phyloP scores from a whole-genome alignment of 2,113 vertebrate genomes.

The Hippolais icterina region DNA sequence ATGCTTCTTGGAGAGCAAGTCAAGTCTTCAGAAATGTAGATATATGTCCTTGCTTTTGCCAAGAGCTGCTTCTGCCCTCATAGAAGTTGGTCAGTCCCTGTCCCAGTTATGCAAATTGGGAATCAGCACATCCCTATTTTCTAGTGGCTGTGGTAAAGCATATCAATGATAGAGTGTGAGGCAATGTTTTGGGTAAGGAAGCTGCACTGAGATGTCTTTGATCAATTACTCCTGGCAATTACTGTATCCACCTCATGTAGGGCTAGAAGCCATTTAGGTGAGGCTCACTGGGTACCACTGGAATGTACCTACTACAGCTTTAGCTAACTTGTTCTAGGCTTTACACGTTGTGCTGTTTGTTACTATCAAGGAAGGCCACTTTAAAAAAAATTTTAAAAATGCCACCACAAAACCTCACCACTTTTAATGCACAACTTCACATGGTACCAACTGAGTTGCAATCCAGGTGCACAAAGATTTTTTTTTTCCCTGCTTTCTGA shows the following conservation, averaged over 20 bases:
- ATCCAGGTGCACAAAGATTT: background rate
- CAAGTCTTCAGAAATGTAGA: background rate
- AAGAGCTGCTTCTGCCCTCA: background rate
- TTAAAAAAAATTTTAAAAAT: background rate
- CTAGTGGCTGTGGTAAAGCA: background rate
- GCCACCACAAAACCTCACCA: too few relatives aligned
- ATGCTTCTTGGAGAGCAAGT: background rate
- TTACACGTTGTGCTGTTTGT: background rate
- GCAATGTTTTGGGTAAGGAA: background rate
- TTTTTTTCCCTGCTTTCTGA: background rate
- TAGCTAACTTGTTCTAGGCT: background rate
- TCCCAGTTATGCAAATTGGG: background rate
- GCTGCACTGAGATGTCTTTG: background rate
- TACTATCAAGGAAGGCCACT: accelerated
- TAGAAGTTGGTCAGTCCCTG: background rate
- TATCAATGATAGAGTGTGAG: background rate
- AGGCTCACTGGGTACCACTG: background rate
- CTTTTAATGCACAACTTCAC: background rate
- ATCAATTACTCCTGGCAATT: background rate
- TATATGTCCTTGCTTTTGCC: background rate
- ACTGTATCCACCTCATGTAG: background rate
- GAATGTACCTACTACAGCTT: background rate
- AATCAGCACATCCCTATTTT: background rate
- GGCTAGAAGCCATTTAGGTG: background rate
- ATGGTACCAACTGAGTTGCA: background rate